Evolutionary conservation across 2,797 vertebrate species (phyloP), one percentile per base, ranked within the genome.

Genomic region (Spatula clypeata): DNA sequence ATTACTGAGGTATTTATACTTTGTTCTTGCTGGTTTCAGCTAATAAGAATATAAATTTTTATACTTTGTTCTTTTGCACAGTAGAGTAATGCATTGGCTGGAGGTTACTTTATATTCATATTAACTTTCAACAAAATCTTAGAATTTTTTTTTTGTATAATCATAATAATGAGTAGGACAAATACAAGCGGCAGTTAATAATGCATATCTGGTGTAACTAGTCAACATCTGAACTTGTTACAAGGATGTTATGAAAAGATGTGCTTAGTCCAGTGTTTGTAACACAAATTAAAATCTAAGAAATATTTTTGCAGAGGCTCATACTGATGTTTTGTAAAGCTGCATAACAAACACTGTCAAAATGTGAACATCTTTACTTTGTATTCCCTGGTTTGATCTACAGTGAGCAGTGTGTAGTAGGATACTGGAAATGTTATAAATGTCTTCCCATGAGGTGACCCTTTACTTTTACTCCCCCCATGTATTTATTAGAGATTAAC

Each of bases 41-140:
- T 91, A 42, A 73, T 94, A 80, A 79, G 77, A 86, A 72, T 49
- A 42, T 49, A 57, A 88, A 71, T 65, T 60, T 93, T 89, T 88
- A 55, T 27, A 2, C 42, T 77, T 86, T 13, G 19, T 29, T 82
- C 51, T 79, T 61, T 54, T 86, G 51, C 70, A 23, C 3, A 3
- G 29, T 57, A 34, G 32, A 23, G 69, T n/a, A 47, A 57, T 93
- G 53, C 19, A 2, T 19, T 65, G 54, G 65, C 17, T 21, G 15
- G 18, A 12, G 20, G 5, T 77, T 93, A 14, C 45, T 85, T 93
- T 69, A 79, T 79, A 27, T 27, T 5, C 8, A 2, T 42, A 10
- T 47, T 77, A 67, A 16, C 15, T 82, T 85, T 67, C n/a, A 51
- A 17, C 14, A 80, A 45, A 51, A 13, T 9, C 27, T 61, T 42